Percentiles rank a stretch among this genome's conserved stretches.
Evolutionary conservation across 1,140 invertebrate genomes (phyloP).

Genomic region (Danaus plexippus): DNA sequence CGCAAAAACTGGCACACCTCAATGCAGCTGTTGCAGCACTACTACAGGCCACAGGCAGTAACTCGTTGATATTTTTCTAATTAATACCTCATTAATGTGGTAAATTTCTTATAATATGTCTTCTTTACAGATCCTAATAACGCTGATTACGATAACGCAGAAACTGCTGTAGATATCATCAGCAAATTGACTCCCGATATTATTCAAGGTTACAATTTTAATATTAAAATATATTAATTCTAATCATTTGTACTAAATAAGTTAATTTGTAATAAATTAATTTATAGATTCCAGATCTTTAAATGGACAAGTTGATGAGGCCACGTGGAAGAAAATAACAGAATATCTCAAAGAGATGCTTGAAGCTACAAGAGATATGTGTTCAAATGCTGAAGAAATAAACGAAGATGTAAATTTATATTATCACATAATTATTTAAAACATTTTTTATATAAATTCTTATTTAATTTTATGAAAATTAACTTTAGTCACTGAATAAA

Average conservation of each 20-base stretch:
- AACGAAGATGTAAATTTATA: too few relatives aligned
- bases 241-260: conserved; percentile 10
- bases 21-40: conserved; percentile 34
- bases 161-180: conserved; percentile 23
- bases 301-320: conserved; percentile 14
- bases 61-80: background rate
- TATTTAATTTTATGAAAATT: too few relatives aligned
- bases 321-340: conserved; percentile 16
- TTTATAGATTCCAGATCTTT: conserved; percentile 24
- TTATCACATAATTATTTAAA: too few relatives aligned
- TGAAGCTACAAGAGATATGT: conserved; percentile 24
- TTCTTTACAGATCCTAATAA: conserved; percentile 25
- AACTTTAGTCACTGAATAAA: too few relatives aligned
- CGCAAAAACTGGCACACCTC: conserved; percentile 25
- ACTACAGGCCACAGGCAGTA: conserved; percentile 29
- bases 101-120: conserved; percentile 5
- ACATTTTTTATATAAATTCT: too few relatives aligned
- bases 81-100: conserved; percentile 4
- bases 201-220: conserved; percentile 25
- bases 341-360: conserved; percentile 24
- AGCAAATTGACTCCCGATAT: conserved; percentile 29
- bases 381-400: conserved; percentile 4
- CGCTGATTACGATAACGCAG: conserved; percentile 26
- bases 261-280: conserved; percentile 17
- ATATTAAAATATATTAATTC: background rate